Conservation (phyloP, 35 echinoderm and acorn worm species). For the Apostichopus californicus region DNA sequence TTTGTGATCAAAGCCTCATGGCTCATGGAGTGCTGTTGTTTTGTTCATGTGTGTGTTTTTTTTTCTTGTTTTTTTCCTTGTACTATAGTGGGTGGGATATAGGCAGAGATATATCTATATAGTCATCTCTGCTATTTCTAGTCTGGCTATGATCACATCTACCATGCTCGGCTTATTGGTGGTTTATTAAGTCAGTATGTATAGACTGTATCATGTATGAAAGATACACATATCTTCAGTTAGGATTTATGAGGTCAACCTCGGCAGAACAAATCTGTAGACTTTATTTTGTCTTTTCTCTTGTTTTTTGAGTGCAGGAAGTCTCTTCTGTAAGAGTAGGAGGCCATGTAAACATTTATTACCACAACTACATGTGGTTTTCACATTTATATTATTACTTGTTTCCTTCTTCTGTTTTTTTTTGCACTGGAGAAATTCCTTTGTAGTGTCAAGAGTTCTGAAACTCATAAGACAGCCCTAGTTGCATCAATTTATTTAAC, state of each 20-base stretch:
- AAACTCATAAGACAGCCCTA: no score
- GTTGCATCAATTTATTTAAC: no score
- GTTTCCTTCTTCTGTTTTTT: no score
- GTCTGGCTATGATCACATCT: neutral
- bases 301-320: neutral
- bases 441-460: no score
- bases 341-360: slow-evolving; percentile 41
- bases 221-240: neutral
- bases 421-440: no score
- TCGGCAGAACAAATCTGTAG: slow-evolving; percentile 6
- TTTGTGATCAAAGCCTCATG: neutral
- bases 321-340: neutral
- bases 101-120: no score
- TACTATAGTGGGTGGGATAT: neutral
- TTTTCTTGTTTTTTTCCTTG: neutral
- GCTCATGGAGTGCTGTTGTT: neutral
- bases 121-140: neutral
- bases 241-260: slow-evolving; percentile 40
- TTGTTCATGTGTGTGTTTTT: no score
- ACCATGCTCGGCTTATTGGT: no score
- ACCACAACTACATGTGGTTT: neutral
- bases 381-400: no score
- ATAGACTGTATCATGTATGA: neutral
- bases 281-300: no score
- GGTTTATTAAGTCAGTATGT: no score